Conservation (phyloP, 2,797 vertebrate genomes). For the Darevskia nairensis region DNA sequence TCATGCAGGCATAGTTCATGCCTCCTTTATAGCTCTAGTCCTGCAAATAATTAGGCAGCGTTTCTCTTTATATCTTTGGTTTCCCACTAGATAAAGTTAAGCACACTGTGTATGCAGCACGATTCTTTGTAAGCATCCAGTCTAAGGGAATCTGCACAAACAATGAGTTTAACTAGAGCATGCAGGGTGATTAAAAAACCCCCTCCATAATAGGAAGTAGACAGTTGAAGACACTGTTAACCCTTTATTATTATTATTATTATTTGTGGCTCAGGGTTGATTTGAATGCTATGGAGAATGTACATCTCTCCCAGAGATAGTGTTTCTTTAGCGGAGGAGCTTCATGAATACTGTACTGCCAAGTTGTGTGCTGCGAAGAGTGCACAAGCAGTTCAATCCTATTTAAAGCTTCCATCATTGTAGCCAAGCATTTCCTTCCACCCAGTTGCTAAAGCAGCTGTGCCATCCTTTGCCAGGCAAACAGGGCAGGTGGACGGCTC, state of each 20-base stretch:
- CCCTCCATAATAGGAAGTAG: constrained; percentile 7
- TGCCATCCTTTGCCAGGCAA: not conserved
- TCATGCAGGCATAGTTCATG: not conserved
- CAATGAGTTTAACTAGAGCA: not conserved
- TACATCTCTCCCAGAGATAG: not conserved
- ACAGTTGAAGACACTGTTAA: not conserved
- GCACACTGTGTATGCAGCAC: not conserved
- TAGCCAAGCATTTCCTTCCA: not conserved
- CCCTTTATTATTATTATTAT: not conserved
- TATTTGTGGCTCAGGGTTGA: not conserved
- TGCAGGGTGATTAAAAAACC: not conserved
- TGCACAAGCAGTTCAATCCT: not conserved
- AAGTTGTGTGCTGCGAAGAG: not conserved
- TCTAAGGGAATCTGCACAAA: not conserved
- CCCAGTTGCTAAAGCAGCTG: not conserved
- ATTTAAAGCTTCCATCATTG: not conserved
- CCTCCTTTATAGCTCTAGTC: not conserved
- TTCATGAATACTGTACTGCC: not conserved
- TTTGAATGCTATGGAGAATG: not conserved
- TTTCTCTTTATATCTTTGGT: not conserved
- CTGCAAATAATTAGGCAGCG: not conserved
- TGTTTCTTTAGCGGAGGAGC: not conserved
- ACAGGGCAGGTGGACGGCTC: not conserved
- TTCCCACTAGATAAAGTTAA: not conserved
- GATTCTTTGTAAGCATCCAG: not conserved